These are phyloP conservation scores for Drosophila meridionalis DNA, from an alignment of 2,888 invertebrate genomes.

Conservation along the genomic window DNA sequence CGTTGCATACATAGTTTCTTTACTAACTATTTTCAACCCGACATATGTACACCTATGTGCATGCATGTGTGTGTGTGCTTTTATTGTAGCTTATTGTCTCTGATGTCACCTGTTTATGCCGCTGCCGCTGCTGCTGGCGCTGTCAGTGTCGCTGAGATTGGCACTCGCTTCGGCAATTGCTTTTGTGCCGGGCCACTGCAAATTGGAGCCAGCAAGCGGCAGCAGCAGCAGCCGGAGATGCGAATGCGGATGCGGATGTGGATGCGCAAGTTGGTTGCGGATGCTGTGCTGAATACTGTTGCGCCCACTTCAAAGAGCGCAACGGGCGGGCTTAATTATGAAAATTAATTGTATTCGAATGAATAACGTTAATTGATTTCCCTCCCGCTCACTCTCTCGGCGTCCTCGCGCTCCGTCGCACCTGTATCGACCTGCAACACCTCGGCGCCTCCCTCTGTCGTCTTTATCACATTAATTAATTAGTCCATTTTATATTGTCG, in stretches of 20 bases:
- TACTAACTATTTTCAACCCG: constrained; percentile 8
- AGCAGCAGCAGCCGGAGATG: background rate
- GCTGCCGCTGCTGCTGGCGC: constrained; percentile 36
- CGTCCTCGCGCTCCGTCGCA: constrained; percentile 1
- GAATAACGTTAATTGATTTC: constrained; percentile 71
- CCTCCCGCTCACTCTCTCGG: constrained; percentile 3
- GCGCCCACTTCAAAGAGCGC: constrained; percentile 55
- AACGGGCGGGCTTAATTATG: constrained; percentile 57
- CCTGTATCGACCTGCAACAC: constrained; percentile 11
- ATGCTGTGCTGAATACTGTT: constrained; percentile 27
- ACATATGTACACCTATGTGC: constrained; percentile 10
- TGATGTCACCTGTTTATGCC: constrained; percentile 68
- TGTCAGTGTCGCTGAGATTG: constrained; percentile 58
- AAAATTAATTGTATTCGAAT: constrained; percentile 69
- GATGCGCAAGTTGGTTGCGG: constrained; percentile 28
- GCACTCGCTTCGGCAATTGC: constrained; percentile 49
- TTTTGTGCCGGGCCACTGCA: constrained; percentile 52
- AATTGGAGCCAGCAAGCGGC: constrained; percentile 10
- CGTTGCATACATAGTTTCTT: background rate
- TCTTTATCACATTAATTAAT: constrained; percentile 57
- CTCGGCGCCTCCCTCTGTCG: background rate
- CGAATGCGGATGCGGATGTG: constrained; percentile 12
- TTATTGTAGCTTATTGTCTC: constrained; percentile 66
- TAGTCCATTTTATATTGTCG: constrained; percentile 61
- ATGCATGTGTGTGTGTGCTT: constrained; percentile 18